Evolutionary conservation across 2,888 invertebrate genomes (phyloP), one percentile per base, ranked within the genome.

Genomic region (Platypus cylindrus): DNA sequence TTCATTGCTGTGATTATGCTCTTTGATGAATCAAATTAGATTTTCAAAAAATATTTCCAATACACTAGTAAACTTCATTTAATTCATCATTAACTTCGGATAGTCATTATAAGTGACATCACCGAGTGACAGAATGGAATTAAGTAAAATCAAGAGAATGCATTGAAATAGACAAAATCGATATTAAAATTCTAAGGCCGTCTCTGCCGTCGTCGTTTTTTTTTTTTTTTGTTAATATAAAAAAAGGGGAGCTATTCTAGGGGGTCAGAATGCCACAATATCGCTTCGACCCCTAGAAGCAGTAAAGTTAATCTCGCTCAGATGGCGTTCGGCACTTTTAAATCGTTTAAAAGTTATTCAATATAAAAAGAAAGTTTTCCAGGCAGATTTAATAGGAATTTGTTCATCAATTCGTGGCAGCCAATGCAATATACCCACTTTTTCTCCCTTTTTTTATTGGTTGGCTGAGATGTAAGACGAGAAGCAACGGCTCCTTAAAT

Each of bases 361-460:
- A 62, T 62, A 62, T 62, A 60, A 61, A 61, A 62, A 61, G 58
- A 31, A 58, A 57, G 56, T 56, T 55, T 34, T 43, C 48, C 50
- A 51, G 54, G 55, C 56, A 58, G 62, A 63, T 63, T 62, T 64
- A 63, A 64, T 63, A 62, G 60, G 60, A 62, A 62, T 62, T 62
- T 62, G 62, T 60, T 62, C 62, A 63, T 63, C 62, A 63, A 63
- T 63, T 63, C 58, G 56, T 61, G n/a, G 56, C 53, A 58, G 59
- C 53, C 49, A 48, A 52, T 50, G 50, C 47, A 53, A 51, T 50
- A 52, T 49, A 48, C 44, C 37, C 37, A 11, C 26, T 22, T 32
- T n/a, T n/a, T n/a, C n/a, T n/a, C n/a, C 37, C 34, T 27, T 28
- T 29, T 34, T 37, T 37, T 37, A 37, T 37, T 37, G 29, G 32